Evolutionary conservation across 2,113 vertebrate species (phyloP).

Genomic region (Centrocercus urophasianus): DNA sequence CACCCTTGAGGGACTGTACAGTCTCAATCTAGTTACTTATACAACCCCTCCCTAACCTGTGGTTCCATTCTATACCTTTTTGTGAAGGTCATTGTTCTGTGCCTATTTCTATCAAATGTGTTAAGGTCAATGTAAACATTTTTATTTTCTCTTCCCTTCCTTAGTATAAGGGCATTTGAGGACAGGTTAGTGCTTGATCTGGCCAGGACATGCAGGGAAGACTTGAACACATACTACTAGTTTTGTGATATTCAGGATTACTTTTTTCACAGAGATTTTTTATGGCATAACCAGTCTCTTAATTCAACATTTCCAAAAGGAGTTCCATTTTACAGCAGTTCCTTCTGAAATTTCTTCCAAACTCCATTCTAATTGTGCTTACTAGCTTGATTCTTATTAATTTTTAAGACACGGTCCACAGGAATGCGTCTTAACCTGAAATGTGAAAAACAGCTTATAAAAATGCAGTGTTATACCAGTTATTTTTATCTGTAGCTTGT

Average conservation of each 20-base stretch:
- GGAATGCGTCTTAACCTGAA: neutral
- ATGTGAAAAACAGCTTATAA: neutral
- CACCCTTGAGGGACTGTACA: neutral
- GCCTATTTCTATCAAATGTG: neutral
- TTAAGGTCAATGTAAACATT: neutral
- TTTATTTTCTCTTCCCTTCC: neutral
- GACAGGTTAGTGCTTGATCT: neutral
- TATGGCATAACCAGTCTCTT: neutral
- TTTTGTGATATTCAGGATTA: neutral
- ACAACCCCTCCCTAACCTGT: neutral
- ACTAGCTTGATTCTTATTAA: neutral
- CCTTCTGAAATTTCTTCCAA: neutral
- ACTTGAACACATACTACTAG: neutral
- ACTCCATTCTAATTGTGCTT: neutral
- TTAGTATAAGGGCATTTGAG: neutral
- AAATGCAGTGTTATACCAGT: neutral
- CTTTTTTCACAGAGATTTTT: neutral
- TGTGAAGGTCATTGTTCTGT: neutral
- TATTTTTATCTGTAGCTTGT: neutral
- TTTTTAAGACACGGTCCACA: neutral
- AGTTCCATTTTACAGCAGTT: neutral
- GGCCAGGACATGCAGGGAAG: neutral
- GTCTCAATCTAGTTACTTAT: neutral
- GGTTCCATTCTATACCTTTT: neutral
- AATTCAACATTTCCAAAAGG: neutral